These are phyloP conservation scores for Oxytorus armatus DNA, from an alignment of 2,888 invertebrate species.

Conservation along the genomic window DNA sequence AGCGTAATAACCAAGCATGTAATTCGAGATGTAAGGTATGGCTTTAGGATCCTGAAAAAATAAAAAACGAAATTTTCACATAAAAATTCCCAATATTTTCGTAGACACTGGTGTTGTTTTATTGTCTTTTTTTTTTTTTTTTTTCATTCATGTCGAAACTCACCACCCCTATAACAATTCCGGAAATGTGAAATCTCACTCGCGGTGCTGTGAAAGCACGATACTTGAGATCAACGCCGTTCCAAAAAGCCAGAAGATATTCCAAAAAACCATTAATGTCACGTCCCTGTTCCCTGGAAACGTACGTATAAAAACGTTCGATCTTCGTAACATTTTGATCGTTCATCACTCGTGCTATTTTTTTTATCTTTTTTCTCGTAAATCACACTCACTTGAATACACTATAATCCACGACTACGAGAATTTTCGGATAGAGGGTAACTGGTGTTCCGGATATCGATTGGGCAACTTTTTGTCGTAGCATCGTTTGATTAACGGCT, in stretches of 20 bases:
- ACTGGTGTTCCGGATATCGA: background rate
- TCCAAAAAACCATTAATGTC: conserved; percentile 31
- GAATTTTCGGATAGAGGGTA: conserved; percentile 61
- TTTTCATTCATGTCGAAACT: conserved; percentile 10
- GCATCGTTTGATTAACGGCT: conserved; percentile 18
- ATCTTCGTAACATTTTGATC: background rate
- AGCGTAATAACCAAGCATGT: background rate
- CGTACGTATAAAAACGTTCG: background rate
- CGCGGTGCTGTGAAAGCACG: conserved; percentile 4
- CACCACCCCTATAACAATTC: conserved; percentile 18
- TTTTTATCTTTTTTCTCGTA: background rate
- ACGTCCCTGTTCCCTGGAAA: conserved; percentile 8
- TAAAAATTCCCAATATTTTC: background rate
- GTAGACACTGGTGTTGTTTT: background rate
- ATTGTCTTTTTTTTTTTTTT: background rate
- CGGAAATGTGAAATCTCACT: conserved; percentile 26
- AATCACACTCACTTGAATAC: conserved; percentile 28
- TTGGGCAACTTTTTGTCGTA: background rate
- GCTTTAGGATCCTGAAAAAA: background rate
- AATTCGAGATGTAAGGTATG: conserved; percentile 15
- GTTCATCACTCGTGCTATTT: background rate
- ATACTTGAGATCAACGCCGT: conserved; percentile 52
- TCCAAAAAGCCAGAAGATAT: conserved; percentile 52
- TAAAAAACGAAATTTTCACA: background rate
- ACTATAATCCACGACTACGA: conserved; percentile 56